Percentiles rank a stretch among this genome's conserved stretches.
Conservation (phyloP, 2,888 invertebrate species). For the Tiphia femorata region DNA sequence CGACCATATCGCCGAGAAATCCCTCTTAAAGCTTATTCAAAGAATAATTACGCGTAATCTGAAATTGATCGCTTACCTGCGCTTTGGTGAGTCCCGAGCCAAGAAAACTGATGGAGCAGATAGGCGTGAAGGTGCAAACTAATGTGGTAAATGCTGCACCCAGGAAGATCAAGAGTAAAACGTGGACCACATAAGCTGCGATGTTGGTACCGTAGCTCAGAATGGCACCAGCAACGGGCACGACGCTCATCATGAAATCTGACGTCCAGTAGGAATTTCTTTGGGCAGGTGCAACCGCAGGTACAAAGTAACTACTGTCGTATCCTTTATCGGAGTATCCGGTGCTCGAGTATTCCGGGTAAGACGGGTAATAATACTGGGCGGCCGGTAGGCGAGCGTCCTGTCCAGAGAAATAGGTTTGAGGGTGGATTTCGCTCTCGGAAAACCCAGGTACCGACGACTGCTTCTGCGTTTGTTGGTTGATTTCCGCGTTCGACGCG, state of each 20-base stretch:
- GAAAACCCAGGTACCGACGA: not conserved
- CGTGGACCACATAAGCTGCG: slow-evolving; percentile 30
- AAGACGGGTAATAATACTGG: slow-evolving; percentile 38
- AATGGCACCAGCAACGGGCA: slow-evolving; percentile 41
- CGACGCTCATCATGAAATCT: slow-evolving; percentile 28
- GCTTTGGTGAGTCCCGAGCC: slow-evolving; percentile 54
- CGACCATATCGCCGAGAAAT: too few relatives aligned
- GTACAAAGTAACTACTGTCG: slow-evolving; percentile 24
- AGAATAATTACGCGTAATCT: too few relatives aligned
- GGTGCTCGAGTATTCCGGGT: slow-evolving; percentile 38
- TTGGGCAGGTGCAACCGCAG: slow-evolving; percentile 15
- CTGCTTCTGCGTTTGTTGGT: not conserved
- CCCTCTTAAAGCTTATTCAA: too few relatives aligned
- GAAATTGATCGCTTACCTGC: too few relatives aligned
- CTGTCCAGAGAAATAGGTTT: slow-evolving; percentile 3
- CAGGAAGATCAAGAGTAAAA: slow-evolving; percentile 66
- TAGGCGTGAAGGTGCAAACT: slow-evolving; percentile 75
- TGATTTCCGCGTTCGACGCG: slow-evolving; percentile 11
- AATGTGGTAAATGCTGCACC: slow-evolving; percentile 73
- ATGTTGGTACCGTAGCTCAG: slow-evolving; percentile 40
- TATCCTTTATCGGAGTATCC: slow-evolving; percentile 48
- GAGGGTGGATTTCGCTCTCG: slow-evolving; percentile 7
- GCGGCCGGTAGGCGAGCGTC: slow-evolving; percentile 6
- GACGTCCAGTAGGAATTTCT: slow-evolving; percentile 24
- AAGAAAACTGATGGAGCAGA: slow-evolving; percentile 74